Evolutionary conservation across 2,797 vertebrate species (phyloP), one percentile per base, ranked within the genome.

Genomic region (Macropodus opercularis): DNA sequence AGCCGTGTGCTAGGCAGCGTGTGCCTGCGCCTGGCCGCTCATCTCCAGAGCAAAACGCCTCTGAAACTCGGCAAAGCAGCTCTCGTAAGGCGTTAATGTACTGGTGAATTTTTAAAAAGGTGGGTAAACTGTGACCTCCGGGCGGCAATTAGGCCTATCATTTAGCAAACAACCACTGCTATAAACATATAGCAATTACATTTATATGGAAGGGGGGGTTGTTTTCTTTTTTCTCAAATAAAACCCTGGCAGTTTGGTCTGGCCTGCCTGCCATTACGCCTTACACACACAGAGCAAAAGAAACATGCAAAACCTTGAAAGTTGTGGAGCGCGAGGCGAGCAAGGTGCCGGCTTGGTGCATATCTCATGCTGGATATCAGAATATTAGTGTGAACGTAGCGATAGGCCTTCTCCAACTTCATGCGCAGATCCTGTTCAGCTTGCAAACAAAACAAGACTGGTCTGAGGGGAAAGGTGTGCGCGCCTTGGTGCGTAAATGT

Each of bases 391-490:
- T 26, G 26, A 17, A 47, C 14, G 11, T 44, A 58, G 44, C 38
- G 57, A 67, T 23, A 39, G 68, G 65, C 74, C 77, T 66, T 35
- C 39, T 57, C 18, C 60, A 56, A 49, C 19, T 68, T 21, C 21
- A 50, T 23, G 51, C 74, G 55, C 21, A 62, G 73, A 73, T 69
- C 71, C 69, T 49, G 50, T 75, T 77, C 59, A 74, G 41, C 72
- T 84, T 61, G 71, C 75, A 81, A 82, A 82, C 74, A 75, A 58
- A 81, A 85, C 79, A 78, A 59, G 32, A 49, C 41, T 60, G 57
- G 63, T 10, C 43, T 34, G 38, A 70, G 34, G 38, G 63, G 69
- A 27, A n/a, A 41, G 31, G 48, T 22, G 23, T 38, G 44, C 50
- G 42, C 48, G 47, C 50, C 21, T 19, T 15, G 22, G 39, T 56